Percentiles rank a stretch among this genome's conserved stretches.
These are phyloP conservation scores for Pocota personata DNA, from an alignment of 2,888 invertebrate species.

Conservation along the genomic window DNA sequence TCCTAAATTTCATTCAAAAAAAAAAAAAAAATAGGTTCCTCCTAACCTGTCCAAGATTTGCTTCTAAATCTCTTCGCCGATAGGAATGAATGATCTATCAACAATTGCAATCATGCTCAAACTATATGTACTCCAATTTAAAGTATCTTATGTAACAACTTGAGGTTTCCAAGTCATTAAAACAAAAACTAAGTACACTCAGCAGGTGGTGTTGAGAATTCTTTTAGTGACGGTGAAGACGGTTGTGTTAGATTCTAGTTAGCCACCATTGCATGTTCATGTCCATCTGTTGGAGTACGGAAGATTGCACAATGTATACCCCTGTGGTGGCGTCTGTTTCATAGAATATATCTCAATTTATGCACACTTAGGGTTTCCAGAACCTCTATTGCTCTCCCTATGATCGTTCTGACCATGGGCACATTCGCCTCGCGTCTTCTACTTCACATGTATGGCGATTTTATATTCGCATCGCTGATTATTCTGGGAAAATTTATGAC, in stretches of 20 bases:
- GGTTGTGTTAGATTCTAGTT: background rate
- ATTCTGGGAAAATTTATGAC: slow-evolving; percentile 71
- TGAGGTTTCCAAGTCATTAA: background rate
- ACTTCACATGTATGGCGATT: slow-evolving; percentile 47
- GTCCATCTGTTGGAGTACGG: slow-evolving; percentile 62
- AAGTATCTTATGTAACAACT: slow-evolving; percentile 1
- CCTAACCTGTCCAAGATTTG: too few species aligned
- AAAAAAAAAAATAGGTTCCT: too few species aligned
- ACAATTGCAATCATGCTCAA: background rate
- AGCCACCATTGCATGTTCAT: slow-evolving; percentile 40
- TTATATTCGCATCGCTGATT: slow-evolving; percentile 69
- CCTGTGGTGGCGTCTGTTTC: slow-evolving; percentile 50
- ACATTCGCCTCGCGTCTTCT: background rate
- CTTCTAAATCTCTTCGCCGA: too few species aligned
- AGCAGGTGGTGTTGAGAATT: slow-evolving; percentile 43
- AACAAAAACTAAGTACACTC: background rate
- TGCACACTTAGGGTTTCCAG: slow-evolving; percentile 53
- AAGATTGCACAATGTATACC: slow-evolving; percentile 33
- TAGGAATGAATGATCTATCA: too few species aligned
- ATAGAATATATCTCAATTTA: slow-evolving; percentile 70
- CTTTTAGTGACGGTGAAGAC: background rate
- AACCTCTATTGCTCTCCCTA: slow-evolving; percentile 1
- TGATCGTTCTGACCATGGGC: slow-evolving; percentile 13
- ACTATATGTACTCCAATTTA: background rate
- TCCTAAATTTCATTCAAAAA: too few species aligned